Evolutionary conservation across 2,113 vertebrate species (phyloP).

Genomic region (Nyctereutes procyonoides): DNA sequence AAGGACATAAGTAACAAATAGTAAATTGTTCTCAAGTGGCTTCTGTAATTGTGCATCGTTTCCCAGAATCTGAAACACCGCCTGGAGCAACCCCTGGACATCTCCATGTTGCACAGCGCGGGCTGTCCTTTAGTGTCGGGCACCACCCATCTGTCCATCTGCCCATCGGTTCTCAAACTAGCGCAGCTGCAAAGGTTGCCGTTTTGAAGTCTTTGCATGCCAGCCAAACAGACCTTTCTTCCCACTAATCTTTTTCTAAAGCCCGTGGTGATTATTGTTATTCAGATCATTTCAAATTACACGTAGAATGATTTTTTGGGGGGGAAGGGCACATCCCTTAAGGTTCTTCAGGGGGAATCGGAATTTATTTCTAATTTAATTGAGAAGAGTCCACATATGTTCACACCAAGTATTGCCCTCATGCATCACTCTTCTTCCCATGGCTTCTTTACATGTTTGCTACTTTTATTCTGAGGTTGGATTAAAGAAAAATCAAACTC

Average conservation of each 20-base stretch:
- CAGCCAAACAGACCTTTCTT: not conserved
- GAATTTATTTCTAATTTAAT: not conserved
- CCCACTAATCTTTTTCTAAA: not conserved
- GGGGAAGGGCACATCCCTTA: not conserved
- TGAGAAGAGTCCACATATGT: not conserved
- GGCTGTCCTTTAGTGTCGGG: no score
- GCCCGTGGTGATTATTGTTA: not conserved
- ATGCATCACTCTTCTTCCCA: not conserved
- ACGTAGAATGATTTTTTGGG: not conserved
- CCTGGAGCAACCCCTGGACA: no score
- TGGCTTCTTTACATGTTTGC: not conserved
- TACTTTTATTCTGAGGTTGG: not conserved
- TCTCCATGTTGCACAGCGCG: not conserved
- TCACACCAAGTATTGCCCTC: not conserved
- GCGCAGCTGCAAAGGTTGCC: not conserved
- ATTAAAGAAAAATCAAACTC: not conserved
- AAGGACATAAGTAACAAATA: not conserved
- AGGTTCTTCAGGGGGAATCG: not conserved
- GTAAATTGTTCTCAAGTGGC: not conserved
- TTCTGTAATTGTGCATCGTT: not conserved
- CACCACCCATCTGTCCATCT: accelerated
- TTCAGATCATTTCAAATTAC: not conserved
- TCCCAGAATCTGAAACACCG: not conserved
- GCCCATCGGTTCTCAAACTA: not conserved
- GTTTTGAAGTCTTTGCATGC: not conserved